Evolutionary conservation across 1,140 invertebrate species (phyloP).

Genomic region (Micrasema longulum): DNA sequence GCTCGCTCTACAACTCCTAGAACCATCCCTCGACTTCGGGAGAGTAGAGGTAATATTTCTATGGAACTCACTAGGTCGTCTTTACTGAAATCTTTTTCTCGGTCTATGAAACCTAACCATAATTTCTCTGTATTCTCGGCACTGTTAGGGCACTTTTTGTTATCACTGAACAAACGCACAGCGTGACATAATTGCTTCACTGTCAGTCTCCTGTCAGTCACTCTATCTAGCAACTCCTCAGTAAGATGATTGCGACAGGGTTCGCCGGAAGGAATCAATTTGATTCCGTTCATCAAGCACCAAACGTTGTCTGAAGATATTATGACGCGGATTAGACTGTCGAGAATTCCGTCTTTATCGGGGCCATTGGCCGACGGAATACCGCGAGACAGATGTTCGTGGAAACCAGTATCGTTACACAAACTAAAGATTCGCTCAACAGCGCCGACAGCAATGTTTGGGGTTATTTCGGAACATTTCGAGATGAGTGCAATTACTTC

Average conservation of each 20-base stretch:
- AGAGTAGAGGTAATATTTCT: conserved; percentile 70
- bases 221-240: conserved; percentile 72
- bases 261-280: conserved; percentile 62
- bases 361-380: background rate
- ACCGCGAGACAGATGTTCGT: background rate
- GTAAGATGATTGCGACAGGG: conserved; percentile 69
- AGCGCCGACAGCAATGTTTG: conserved; percentile 65
- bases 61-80: conserved; percentile 72
- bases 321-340: conserved; percentile 64
- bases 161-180: conserved; percentile 63
- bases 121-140: conserved; percentile 71
- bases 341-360: conserved; percentile 61
- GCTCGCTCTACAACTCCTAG: conserved; percentile 73
- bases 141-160: conserved; percentile 64
- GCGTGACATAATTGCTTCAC: conserved; percentile 74
- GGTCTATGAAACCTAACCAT: conserved; percentile 76
- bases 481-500: conserved; percentile 64
- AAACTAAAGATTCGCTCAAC: conserved; percentile 65
- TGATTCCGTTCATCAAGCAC: conserved; percentile 63
- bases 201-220: conserved; percentile 71
- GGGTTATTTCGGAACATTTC: conserved; percentile 66
- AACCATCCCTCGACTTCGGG: conserved; percentile 73
- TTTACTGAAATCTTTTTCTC: conserved; percentile 71
- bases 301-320: conserved; percentile 64
- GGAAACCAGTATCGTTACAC: conserved; percentile 55